Evolutionary conservation across 2,797 vertebrate genomes (phyloP), one percentile per base, ranked within the genome.

Genomic region (Micromesistius poutassou): DNA sequence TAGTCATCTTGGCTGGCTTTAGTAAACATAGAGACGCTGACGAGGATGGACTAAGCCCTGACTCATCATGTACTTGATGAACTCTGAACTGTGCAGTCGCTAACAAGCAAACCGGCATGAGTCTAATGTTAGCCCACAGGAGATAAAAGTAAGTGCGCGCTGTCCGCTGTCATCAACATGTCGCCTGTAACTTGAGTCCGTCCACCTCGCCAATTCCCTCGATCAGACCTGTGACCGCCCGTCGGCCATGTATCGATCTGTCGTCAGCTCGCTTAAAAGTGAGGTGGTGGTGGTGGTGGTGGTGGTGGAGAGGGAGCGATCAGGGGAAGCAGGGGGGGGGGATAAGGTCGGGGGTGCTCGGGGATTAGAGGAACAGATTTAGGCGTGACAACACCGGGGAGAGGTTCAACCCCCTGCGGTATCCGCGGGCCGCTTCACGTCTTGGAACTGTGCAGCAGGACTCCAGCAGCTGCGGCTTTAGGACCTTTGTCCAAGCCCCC

Each of bases 311-410:
- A 12, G 6, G 62, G 72, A n/a, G 33, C n/a, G 22, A 25, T 71
- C 19, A 70, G 40, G 16, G 6, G 50, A 10, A n/a, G n/a, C n/a
- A 73, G 16, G n/a, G 28, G 10, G 19, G 31, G 46, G 16, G 62
- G 40, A 38, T 68, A n/a, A 40, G 12, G n/a, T 55, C 13, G 62
- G 33, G 7, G 28, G 42, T 14, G 10, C 9, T 14, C 13, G 50
- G 19, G 42, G 72, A 75, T 77, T 46, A 83, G 77, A 30, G 25
- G n/a, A 25, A 70, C 25, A 55, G 74, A 74, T 78, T 78, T 42
- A 25, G 72, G 12, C 28, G 42, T 79, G 74, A 76, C 25, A 36
- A 72, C 40, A 76, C 33, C 40, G 55, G 46, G 82, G 7, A 28
- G 28, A 25, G 28, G 66, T 70, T 55, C 19, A 4, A 55, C 50